Evolutionary conservation across 1,140 invertebrate genomes (phyloP).

Genomic region (Ips typographus): DNA sequence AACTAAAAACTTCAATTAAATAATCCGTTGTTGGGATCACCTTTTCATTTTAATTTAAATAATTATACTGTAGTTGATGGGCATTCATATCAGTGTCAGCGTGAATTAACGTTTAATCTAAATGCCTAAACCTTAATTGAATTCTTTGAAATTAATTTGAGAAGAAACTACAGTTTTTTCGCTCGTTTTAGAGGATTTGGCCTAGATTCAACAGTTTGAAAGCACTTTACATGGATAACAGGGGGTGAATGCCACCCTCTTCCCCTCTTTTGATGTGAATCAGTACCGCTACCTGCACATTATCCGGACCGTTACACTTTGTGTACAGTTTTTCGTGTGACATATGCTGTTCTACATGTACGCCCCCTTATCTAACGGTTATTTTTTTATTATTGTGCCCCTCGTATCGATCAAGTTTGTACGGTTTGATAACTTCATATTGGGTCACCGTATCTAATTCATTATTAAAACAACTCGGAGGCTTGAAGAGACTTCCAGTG

Average conservation of each 20-base stretch:
- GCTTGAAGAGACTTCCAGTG: constrained; percentile 20
- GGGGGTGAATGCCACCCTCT: constrained; percentile 15
- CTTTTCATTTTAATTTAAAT: no score
- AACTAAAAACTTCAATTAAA: no score
- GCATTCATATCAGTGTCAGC: no score
- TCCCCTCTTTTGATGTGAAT: constrained; percentile 7
- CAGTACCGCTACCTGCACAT: constrained; percentile 29
- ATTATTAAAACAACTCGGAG: constrained; percentile 19
- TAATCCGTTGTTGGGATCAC: no score
- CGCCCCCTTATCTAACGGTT: constrained; percentile 24
- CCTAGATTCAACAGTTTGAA: constrained; percentile 9
- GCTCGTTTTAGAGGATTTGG: constrained; percentile 7
- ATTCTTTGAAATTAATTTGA: neutral
- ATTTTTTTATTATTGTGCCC: constrained; percentile 9
- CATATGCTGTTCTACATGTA: constrained; percentile 6
- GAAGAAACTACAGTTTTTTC: constrained; percentile 1
- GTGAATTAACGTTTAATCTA: no score
- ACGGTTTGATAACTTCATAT: constrained; percentile 1
- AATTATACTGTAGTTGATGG: no score
- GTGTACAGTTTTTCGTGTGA: constrained; percentile 10
- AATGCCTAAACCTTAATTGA: no score
- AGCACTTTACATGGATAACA: constrained; percentile 14
- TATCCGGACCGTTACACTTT: constrained; percentile 20
- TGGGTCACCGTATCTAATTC: constrained; percentile 17
- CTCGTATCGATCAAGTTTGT: neutral